These are phyloP conservation scores for Naso thynnoides DNA, from an alignment of 2,797 vertebrate species.

Conservation along the genomic window DNA sequence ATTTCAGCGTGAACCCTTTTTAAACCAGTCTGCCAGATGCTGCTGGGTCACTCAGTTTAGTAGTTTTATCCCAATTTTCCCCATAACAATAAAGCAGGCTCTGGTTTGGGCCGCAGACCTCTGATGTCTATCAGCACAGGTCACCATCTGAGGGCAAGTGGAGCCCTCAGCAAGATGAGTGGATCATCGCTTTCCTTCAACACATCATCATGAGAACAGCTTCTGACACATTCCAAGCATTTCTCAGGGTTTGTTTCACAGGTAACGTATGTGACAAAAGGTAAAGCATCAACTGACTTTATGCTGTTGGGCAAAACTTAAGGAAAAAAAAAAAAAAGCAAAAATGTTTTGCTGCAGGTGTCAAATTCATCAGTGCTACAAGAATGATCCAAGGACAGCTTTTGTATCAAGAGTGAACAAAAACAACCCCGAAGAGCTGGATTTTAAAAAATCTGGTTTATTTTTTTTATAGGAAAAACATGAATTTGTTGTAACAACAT, in stretches of 20 bases:
- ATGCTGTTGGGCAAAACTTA: background rate
- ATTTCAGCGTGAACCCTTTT: background rate
- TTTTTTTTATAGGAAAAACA: slow-evolving; percentile 37
- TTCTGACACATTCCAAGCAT: slow-evolving; percentile 62
- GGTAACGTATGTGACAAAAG: slow-evolving; percentile 23
- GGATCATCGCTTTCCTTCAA: slow-evolving; percentile 70
- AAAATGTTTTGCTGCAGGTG: background rate
- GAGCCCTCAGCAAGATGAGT: slow-evolving; percentile 65
- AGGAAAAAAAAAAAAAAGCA: no score
- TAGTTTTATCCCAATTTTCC: slow-evolving; percentile 19
- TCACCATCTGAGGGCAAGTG: slow-evolving; percentile 74
- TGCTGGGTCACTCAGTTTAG: slow-evolving; percentile 34
- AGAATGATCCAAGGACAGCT: slow-evolving; percentile 11
- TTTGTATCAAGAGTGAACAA: background rate
- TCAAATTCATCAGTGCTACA: slow-evolving; percentile 16
- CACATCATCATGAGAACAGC: slow-evolving; percentile 58
- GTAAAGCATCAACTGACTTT: slow-evolving; percentile 4
- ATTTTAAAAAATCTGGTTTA: slow-evolving; percentile 25
- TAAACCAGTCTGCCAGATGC: background rate
- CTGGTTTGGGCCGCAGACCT: slow-evolving; percentile 50
- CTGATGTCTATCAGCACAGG: slow-evolving; percentile 75
- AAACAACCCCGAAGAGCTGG: no score
- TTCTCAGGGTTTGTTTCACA: slow-evolving; percentile 33
- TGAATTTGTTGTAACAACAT: background rate
- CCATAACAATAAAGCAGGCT: slow-evolving; percentile 39